A percentile compares a stretch with the other conserved stretches of the same genome.
These are phyloP conservation scores for Oenanthe oenanthe DNA, from an alignment of 2,113 vertebrate genomes.

Conservation along the genomic window DNA sequence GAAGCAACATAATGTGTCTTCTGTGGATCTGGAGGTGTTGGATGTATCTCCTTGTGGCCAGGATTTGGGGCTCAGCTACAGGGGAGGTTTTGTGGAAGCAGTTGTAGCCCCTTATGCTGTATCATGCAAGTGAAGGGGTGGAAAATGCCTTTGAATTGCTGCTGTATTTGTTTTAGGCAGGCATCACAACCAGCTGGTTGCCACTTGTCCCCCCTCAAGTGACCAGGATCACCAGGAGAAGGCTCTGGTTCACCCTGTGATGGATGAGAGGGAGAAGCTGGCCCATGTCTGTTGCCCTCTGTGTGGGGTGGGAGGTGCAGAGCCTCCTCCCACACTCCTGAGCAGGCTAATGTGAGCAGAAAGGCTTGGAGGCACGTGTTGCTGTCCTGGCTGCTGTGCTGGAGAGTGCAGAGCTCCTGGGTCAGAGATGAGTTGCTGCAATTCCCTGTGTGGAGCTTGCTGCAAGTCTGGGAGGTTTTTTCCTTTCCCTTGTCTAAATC, in stretches of 20 bases:
- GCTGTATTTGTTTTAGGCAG: not conserved
- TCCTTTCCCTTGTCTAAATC: not conserved
- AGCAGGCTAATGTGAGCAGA: not conserved
- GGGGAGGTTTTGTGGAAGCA: not conserved
- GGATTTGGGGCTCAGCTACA: not conserved
- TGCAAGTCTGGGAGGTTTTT: not conserved
- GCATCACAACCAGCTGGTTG: not conserved
- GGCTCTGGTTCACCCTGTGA: not conserved
- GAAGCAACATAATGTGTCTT: rapidly evolving
- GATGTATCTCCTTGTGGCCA: not conserved
- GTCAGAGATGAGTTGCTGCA: not conserved
- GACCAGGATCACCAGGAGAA: not conserved
- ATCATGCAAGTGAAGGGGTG: not conserved
- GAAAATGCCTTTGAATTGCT: not conserved
- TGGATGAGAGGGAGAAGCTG: not conserved
- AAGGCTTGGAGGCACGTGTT: not conserved
- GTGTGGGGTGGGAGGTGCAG: not conserved
- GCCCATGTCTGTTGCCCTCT: rapidly evolving
- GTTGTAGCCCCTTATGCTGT: not conserved
- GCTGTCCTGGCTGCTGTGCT: not conserved
- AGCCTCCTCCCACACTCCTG: not conserved
- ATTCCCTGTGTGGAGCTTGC: not conserved
- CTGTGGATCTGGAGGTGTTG: not conserved
- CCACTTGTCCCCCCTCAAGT: not conserved
- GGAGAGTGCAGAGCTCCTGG: not conserved